These are phyloP conservation scores for Nomada fucata DNA, from an alignment of 2,888 invertebrate genomes.

Conservation along the genomic window DNA sequence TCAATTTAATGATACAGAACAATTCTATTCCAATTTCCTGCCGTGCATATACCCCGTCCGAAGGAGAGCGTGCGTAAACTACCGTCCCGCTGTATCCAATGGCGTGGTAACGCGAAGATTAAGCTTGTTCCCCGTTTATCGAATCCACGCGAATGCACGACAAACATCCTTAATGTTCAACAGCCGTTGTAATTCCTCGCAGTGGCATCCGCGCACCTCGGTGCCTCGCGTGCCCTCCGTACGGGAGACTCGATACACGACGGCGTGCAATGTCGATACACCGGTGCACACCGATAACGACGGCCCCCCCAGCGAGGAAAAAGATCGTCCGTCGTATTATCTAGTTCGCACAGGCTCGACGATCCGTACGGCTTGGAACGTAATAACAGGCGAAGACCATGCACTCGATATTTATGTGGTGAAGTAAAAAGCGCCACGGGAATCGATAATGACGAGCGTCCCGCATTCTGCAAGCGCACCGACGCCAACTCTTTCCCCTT, in stretches of 20 bases:
- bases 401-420: slow-evolving; percentile 35
- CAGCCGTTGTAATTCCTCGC: slow-evolving; percentile 18
- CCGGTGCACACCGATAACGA: slow-evolving; percentile 26
- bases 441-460: slow-evolving; percentile 43
- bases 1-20: too few species aligned
- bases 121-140: not conserved
- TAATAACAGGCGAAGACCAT: slow-evolving; percentile 40
- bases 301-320: not conserved
- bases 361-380: slow-evolving; percentile 39
- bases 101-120: not conserved
- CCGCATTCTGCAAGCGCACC: not conserved
- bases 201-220: not conserved
- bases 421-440: slow-evolving; percentile 11
- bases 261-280: slow-evolving; percentile 21
- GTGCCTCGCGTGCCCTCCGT: not conserved
- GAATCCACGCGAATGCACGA: not conserved
- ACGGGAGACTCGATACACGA: not conserved
- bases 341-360: slow-evolving; percentile 21
- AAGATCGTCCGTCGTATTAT: slow-evolving; percentile 40
- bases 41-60: too few species aligned
- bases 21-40: too few species aligned
- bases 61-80: too few species aligned
- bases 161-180: slow-evolving; percentile 15
- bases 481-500: slow-evolving; percentile 3
- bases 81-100: not conserved